Percentiles rank a stretch among this genome's conserved stretches.
phyloP scores from a whole-genome alignment of 2,113 vertebrate genomes.

The Ciconia maguari region DNA sequence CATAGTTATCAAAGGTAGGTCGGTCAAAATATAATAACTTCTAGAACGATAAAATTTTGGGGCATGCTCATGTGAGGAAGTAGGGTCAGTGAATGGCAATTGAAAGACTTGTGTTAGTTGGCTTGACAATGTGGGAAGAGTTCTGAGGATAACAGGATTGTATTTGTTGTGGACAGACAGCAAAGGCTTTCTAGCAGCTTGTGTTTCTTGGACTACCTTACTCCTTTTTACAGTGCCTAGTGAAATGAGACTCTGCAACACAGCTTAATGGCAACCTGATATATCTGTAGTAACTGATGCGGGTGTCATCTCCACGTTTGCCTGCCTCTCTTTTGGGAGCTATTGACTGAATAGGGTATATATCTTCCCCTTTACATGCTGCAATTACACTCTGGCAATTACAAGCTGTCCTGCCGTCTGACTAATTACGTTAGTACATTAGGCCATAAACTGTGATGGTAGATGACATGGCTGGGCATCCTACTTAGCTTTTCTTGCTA shows the following conservation, averaged over 20 bases:
- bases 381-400: background rate
- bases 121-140: background rate
- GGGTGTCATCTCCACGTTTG: background rate
- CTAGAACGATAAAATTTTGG: background rate
- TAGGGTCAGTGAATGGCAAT: background rate
- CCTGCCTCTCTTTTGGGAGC: background rate
- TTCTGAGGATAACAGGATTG: background rate
- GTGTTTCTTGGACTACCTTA: background rate
- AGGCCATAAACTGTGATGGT: background rate
- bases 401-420: background rate
- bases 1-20: background rate
- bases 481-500: slow-evolving; percentile 5
- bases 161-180: background rate
- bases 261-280: background rate
- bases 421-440: background rate
- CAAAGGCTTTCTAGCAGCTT: background rate
- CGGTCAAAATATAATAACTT: background rate
- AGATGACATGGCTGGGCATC: background rate
- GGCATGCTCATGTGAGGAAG: background rate
- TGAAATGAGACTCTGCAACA: background rate
- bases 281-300: background rate
- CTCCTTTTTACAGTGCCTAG: background rate
- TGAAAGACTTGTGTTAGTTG: background rate
- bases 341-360: background rate
- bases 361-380: background rate